A percentile compares a stretch with the other conserved stretches of the same genome.
phyloP scores from a whole-genome alignment of 2,888 invertebrate species.

The Pyrrhia umbra region DNA sequence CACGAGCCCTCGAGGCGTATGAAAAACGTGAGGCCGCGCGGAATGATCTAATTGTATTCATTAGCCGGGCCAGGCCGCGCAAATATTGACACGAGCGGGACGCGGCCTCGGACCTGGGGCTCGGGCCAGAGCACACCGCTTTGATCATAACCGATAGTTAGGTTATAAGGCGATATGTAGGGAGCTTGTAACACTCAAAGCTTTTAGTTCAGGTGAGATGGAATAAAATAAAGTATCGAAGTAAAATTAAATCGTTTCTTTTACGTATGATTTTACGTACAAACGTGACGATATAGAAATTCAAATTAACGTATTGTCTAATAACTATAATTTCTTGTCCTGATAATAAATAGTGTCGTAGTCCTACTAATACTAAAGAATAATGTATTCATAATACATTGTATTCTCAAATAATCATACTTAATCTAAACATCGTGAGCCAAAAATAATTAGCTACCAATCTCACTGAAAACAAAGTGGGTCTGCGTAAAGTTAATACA shows the following conservation, averaged over 20 bases:
- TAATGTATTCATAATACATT: background rate
- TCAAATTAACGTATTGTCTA: background rate
- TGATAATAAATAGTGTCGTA: too few relatives aligned
- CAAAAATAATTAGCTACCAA: conserved; percentile 55
- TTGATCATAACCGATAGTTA: conserved; percentile 65
- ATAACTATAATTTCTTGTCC: background rate
- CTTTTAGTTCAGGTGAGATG: background rate
- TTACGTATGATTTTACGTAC: too few relatives aligned
- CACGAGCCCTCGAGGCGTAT: conserved; percentile 81
- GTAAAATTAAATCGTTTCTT: background rate
- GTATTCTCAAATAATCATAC: conserved; percentile 7
- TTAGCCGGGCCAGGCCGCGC: conserved; percentile 87
- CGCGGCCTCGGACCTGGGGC: conserved; percentile 68
- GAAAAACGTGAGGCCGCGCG: conserved; percentile 89
- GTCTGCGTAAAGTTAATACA: conserved; percentile 71
- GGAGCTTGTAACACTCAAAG: conserved; percentile 5
- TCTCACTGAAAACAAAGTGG: conserved; percentile 53
- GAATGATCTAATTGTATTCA: conserved; percentile 91
- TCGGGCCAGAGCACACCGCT: conserved; percentile 36
- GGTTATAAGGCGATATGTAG: conserved; percentile 39
- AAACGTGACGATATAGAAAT: too few relatives aligned
- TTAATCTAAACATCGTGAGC: conserved; percentile 27
- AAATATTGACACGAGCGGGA: conserved; percentile 86
- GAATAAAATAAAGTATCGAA: conserved; percentile 3
- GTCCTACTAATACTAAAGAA: too few relatives aligned